Percentiles rank a stretch among this genome's conserved stretches.
phyloP scores from a whole-genome alignment of 2,113 vertebrate species.

The Empidonax alnorum region DNA sequence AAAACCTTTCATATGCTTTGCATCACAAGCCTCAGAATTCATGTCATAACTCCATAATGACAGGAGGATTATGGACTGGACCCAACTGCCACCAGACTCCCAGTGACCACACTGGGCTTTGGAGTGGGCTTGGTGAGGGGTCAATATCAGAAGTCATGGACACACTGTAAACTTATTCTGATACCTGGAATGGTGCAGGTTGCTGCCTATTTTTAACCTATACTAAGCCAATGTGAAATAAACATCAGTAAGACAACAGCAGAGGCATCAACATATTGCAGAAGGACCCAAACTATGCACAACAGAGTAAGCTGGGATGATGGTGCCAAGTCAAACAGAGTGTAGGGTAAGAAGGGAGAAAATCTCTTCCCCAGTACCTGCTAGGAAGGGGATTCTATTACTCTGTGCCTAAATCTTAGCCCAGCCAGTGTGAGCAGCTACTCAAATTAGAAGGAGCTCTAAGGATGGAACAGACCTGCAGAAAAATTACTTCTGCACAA shows the following conservation, averaged over 20 bases:
- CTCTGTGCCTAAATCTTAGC: not conserved
- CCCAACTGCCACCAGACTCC: not conserved
- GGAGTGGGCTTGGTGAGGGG: not conserved
- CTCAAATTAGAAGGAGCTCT: not conserved
- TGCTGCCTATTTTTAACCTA: fast-evolving
- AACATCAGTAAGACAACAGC: not conserved
- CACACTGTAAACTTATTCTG: not conserved
- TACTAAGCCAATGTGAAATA: not conserved
- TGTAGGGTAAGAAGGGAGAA: not conserved
- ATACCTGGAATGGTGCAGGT: not conserved
- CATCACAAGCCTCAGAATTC: not conserved
- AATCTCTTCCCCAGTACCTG: not conserved
- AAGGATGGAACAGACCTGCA: not conserved
- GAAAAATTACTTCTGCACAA: not conserved
- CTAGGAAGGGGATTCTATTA: not conserved
- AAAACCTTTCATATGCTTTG: not conserved
- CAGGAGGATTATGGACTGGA: not conserved
- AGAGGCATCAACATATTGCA: not conserved
- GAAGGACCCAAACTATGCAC: not conserved
- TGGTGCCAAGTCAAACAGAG: not conserved
- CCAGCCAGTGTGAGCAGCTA: not conserved
- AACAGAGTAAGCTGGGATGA: not conserved
- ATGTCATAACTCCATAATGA: not conserved
- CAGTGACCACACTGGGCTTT: not conserved
- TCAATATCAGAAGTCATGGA: fast-evolving